Evolutionary conservation across 2,888 invertebrate genomes (phyloP).

Genomic region (Tipula helvola): DNA sequence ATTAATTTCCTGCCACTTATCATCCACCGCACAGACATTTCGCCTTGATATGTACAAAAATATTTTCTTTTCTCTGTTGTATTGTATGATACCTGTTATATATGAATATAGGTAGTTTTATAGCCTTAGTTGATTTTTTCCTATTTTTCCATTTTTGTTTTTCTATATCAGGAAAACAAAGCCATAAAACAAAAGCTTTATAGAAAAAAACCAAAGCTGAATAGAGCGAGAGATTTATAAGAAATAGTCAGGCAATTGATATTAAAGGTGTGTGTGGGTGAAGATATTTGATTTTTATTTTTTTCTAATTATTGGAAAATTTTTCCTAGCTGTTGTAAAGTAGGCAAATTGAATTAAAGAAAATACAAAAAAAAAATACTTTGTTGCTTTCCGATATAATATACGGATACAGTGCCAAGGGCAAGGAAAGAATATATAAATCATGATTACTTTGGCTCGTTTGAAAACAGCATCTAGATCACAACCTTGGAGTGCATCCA

Average conservation of each 20-base stretch:
- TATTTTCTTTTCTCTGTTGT: neutral
- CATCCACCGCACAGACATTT: neutral
- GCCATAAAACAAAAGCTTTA: neutral
- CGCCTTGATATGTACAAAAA: neutral
- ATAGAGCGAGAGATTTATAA: neutral
- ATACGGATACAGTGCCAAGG: neutral
- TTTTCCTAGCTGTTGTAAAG: neutral
- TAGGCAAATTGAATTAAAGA: neutral
- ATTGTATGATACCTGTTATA: neutral
- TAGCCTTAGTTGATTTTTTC: neutral
- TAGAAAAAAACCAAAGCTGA: neutral
- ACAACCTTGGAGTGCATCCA: neutral
- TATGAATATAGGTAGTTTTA: neutral
- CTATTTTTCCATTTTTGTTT: neutral
- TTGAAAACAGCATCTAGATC: neutral
- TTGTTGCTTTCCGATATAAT: neutral
- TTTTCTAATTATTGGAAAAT: neutral
- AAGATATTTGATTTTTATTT: neutral
- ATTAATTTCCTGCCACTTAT: neutral
- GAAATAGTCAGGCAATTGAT: neutral
- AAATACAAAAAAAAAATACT: neutral
- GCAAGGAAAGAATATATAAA: neutral
- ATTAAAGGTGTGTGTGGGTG: neutral
- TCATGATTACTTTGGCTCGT: neutral
- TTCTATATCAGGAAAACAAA: neutral